These are phyloP conservation scores for Origma solitaria DNA, from an alignment of 2,113 vertebrate genomes.

Conservation along the genomic window DNA sequence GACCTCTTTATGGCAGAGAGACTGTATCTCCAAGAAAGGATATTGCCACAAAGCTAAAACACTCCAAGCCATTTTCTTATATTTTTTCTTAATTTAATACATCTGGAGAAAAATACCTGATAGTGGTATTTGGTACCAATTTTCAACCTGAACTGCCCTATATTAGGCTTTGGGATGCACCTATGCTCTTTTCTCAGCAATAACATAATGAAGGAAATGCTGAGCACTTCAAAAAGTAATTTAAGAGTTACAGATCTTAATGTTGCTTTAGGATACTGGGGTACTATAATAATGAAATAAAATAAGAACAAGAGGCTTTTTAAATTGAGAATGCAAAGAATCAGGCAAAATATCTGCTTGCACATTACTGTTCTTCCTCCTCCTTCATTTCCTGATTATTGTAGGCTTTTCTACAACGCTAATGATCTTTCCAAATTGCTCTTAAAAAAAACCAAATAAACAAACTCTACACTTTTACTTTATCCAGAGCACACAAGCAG, in stretches of 20 bases:
- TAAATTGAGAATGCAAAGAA: neutral
- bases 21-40: neutral
- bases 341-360: neutral
- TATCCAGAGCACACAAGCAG: neutral
- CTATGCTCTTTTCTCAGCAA: neutral
- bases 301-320: neutral
- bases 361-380: neutral
- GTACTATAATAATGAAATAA: neutral
- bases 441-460: neutral
- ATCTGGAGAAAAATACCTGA: neutral
- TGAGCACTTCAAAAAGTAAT: neutral
- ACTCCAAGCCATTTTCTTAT: neutral
- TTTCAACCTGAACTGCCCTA: neutral
- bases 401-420: neutral
- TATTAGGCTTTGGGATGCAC: neutral
- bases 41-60: neutral
- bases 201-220: neutral
- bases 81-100: neutral
- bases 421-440: neutral
- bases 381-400: constrained; percentile 5
- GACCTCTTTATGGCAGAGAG: neutral
- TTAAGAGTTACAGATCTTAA: neutral
- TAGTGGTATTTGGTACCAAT: neutral
- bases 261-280: neutral
- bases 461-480: neutral